A percentile compares a stretch with the other conserved stretches of the same genome.
Evolutionary conservation across 1,140 invertebrate species (phyloP).

Genomic region (Druon quercuslanigerum): DNA sequence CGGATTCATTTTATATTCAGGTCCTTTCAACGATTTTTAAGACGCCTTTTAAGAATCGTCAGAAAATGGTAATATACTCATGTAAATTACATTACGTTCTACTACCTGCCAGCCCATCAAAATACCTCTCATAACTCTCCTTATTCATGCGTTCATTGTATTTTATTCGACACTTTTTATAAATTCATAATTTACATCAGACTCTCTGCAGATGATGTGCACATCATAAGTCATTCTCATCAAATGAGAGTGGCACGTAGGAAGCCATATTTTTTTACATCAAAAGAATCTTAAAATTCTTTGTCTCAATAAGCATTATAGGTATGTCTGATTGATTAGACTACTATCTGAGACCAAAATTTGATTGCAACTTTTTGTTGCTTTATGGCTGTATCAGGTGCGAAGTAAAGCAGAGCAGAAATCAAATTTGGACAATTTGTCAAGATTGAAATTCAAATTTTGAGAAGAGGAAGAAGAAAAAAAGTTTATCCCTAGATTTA

Average conservation of each 20-base stretch:
- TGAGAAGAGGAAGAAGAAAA: background rate
- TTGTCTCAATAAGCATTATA: too few species aligned
- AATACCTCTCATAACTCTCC: background rate
- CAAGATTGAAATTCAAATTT: background rate
- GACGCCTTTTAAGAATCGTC: constrained; percentile 19
- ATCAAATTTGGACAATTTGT: background rate
- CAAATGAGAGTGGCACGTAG: too few species aligned
- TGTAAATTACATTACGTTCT: constrained; percentile 26
- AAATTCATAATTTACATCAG: constrained; percentile 5
- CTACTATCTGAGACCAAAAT: too few species aligned
- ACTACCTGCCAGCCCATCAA: constrained; percentile 2
- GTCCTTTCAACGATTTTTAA: constrained; percentile 30
- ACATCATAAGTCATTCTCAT: too few species aligned
- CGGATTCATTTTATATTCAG: constrained; percentile 1
- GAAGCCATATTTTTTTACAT: too few species aligned
- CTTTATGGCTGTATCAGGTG: constrained; percentile 6
- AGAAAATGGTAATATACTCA: constrained; percentile 28
- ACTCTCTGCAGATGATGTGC: background rate
- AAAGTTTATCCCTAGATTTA: background rate
- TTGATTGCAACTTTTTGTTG: constrained; percentile 2
- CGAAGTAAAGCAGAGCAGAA: background rate
- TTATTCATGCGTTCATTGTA: constrained; percentile 23
- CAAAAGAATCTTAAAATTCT: too few species aligned
- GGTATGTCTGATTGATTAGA: too few species aligned
- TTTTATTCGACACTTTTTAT: background rate